These are phyloP conservation scores for Tylochromis polylepis DNA, from an alignment of 2,113 vertebrate genomes.

Conservation along the genomic window DNA sequence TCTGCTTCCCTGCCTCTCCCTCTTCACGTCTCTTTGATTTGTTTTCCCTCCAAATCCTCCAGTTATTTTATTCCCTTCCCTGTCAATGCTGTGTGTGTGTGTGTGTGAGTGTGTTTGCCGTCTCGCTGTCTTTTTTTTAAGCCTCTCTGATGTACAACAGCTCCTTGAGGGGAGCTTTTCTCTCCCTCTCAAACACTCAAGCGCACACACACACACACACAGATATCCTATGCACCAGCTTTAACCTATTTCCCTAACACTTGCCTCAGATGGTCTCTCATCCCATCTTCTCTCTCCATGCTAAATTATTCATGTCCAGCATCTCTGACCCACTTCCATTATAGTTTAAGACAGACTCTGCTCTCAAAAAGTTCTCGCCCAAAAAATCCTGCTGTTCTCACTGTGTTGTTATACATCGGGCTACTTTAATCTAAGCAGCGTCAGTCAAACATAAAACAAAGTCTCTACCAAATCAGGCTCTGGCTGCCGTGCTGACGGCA, in stretches of 20 bases:
- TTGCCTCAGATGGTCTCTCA: conserved; percentile 46
- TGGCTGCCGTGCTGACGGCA: background rate
- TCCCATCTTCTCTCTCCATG: conserved; percentile 24
- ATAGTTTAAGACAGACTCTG: conserved; percentile 28
- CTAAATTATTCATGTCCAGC: conserved; percentile 58
- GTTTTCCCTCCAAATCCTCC: conserved; percentile 67
- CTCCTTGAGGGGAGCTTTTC: conserved; percentile 66
- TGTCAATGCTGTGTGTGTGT: conserved; percentile 53
- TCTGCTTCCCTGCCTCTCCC: conserved; percentile 6
- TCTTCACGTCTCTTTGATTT: conserved; percentile 66
- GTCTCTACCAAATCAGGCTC: background rate
- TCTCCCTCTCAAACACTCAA: conserved; percentile 3
- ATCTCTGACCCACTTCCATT: conserved; percentile 58
- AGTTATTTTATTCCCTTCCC: conserved; percentile 68
- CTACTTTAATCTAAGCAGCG: conserved; percentile 1
- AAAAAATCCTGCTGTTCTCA: conserved; percentile 16
- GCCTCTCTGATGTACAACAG: conserved; percentile 67
- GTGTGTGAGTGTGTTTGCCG: conserved; percentile 13
- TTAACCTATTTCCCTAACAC: conserved; percentile 58
- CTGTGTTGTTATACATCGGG: background rate
- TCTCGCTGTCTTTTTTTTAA: conserved; percentile 59
- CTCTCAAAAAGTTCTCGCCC: conserved; percentile 3
- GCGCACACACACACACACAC: conserved; percentile 10
- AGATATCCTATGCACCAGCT: conserved; percentile 42
- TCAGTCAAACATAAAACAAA: background rate